A percentile compares a stretch with the other conserved stretches of the same genome.
These are phyloP conservation scores for Albula goreensis DNA, from an alignment of 2,113 vertebrate genomes.

Conservation along the genomic window DNA sequence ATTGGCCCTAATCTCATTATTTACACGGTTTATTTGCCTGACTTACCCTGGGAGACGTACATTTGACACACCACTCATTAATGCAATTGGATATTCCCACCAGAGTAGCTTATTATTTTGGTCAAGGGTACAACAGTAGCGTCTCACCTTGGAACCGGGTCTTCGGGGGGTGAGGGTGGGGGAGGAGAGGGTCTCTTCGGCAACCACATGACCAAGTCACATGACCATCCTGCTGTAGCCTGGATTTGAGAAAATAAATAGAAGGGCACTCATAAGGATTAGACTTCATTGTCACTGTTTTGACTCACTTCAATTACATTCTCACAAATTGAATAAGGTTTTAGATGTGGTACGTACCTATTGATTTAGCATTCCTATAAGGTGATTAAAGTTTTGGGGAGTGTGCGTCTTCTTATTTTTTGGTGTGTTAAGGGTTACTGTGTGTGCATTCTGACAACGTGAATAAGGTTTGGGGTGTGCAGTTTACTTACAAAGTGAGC, in stretches of 20 bases:
- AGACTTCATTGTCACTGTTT: no score
- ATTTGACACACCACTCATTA: neutral
- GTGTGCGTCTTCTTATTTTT: no score
- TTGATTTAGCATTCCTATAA: no score
- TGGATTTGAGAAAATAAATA: neutral
- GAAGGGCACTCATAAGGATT: neutral
- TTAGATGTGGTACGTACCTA: no score
- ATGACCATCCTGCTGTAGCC: neutral
- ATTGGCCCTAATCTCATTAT: neutral
- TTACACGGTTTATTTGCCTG: neutral
- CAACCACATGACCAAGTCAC: neutral
- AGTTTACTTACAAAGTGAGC: no score
- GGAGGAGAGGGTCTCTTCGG: neutral
- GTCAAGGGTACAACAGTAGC: neutral
- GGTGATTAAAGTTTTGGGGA: no score
- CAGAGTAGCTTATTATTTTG: neutral
- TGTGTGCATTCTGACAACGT: no score
- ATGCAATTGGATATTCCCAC: neutral
- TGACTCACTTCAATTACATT: no score
- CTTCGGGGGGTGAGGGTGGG: no score
- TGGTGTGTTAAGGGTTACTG: no score
- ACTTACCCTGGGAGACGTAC: neutral
- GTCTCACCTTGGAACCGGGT: neutral
- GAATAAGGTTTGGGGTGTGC: no score
- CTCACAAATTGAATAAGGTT: no score